Evolutionary conservation across 2,113 vertebrate species (phyloP).

Genomic region (Synodontis membranacea): DNA sequence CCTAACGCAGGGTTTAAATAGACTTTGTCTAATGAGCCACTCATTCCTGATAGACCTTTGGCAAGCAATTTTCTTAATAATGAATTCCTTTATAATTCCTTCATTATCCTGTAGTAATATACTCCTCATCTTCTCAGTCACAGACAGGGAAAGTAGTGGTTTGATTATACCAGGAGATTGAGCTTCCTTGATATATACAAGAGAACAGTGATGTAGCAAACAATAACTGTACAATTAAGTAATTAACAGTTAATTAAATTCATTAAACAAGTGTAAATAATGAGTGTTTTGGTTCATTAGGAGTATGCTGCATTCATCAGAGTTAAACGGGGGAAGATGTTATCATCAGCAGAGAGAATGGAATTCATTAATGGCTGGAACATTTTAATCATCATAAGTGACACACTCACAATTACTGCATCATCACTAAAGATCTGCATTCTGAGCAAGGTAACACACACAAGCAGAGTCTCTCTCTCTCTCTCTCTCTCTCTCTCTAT

Average conservation of each 20-base stretch:
- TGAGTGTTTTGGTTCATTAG: constrained; percentile 64
- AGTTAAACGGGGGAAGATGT: constrained; percentile 76
- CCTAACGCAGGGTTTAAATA: too few relatives aligned
- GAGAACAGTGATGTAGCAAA: not conserved
- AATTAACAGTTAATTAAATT: not conserved
- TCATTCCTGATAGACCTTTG: not conserved
- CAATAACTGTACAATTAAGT: not conserved
- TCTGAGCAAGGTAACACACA: constrained; percentile 81
- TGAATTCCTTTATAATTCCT: too few relatives aligned
- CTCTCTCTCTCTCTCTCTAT: too few relatives aligned
- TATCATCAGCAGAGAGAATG: constrained; percentile 83
- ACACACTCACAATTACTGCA: constrained; percentile 83
- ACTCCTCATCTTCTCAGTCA: not conserved
- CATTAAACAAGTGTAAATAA: not conserved
- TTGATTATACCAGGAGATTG: not conserved
- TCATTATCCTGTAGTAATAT: not conserved
- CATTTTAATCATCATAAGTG: constrained; percentile 87
- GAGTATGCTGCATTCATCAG: constrained; percentile 84
- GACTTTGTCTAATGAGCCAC: too few relatives aligned
- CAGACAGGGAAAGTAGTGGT: not conserved
- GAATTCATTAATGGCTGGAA: constrained; percentile 97
- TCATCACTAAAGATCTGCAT: constrained; percentile 93
- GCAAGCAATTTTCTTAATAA: too few relatives aligned
- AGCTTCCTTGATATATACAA: not conserved
- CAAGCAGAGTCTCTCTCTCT: not conserved